phyloP scores from a whole-genome alignment of 2,113 vertebrate species.

The Cygnus atratus region DNA sequence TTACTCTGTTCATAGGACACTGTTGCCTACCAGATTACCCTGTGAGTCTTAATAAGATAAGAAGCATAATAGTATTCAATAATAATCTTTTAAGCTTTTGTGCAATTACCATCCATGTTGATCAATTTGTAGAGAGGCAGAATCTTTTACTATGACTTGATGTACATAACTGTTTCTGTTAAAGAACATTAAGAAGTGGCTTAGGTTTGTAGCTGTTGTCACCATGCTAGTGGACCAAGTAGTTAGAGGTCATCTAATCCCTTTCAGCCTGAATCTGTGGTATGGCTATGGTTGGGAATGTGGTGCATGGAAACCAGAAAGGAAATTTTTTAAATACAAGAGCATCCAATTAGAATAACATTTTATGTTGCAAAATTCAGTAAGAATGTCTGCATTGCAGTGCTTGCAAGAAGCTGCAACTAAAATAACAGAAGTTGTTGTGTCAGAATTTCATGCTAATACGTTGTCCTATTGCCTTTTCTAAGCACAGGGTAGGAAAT shows the following conservation, averaged over 20 bases:
- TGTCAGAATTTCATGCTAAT: background rate
- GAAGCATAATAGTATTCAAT: background rate
- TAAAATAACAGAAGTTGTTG: background rate
- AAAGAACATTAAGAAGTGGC: background rate
- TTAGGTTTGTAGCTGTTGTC: background rate
- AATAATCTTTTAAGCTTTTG: background rate
- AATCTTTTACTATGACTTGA: background rate
- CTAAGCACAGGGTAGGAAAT: background rate
- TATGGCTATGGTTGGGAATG: background rate
- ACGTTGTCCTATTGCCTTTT: background rate
- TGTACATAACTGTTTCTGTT: background rate
- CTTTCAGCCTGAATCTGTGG: background rate
- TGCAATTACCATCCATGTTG: background rate
- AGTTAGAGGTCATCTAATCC: fast-evolving
- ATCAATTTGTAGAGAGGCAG: background rate
- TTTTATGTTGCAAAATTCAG: background rate
- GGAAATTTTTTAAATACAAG: background rate
- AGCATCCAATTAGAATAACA: background rate
- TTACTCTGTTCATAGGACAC: fast-evolving
- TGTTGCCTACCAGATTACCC: background rate
- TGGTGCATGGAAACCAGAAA: background rate
- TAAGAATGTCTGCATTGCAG: background rate
- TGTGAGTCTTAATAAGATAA: background rate
- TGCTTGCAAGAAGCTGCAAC: background rate
- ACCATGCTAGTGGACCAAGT: background rate